Conservation (phyloP, 1,140 invertebrate genomes). For the Laupala kohalensis region DNA sequence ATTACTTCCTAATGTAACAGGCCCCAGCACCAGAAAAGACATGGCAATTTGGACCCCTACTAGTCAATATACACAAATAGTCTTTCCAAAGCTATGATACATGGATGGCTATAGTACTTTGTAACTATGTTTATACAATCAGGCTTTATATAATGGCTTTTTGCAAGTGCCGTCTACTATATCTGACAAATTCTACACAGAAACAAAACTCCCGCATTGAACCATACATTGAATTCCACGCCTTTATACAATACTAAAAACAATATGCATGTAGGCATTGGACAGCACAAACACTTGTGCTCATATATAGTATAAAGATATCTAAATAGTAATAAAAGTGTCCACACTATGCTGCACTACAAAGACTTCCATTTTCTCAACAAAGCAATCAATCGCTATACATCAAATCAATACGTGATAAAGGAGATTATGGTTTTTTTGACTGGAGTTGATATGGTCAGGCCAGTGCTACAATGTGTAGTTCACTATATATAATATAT, state of each 20-base stretch:
- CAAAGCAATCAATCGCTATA: neutral
- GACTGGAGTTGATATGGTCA: neutral
- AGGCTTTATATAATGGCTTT: neutral
- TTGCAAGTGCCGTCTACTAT: neutral
- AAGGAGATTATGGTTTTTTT: neutral
- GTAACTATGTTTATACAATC: neutral
- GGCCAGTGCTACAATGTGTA: neutral
- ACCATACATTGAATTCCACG: neutral
- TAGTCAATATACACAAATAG: neutral
- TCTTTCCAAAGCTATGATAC: neutral
- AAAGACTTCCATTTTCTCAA: neutral
- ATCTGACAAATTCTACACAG: neutral
- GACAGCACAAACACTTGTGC: neutral
- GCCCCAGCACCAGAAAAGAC: neutral
- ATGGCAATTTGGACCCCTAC: neutral
- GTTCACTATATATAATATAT: too few relatives aligned
- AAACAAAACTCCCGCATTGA: neutral
- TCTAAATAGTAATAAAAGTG: neutral
- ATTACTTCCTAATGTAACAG: too few relatives aligned
- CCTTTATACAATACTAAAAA: neutral
- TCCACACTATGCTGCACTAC: neutral
- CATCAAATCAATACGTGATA: neutral
- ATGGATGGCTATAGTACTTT: neutral
- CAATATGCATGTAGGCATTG: neutral
- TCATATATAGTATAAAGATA: neutral